These are phyloP conservation scores for Drosophila yooni DNA, from an alignment of 2,888 invertebrate genomes.

Conservation along the genomic window DNA sequence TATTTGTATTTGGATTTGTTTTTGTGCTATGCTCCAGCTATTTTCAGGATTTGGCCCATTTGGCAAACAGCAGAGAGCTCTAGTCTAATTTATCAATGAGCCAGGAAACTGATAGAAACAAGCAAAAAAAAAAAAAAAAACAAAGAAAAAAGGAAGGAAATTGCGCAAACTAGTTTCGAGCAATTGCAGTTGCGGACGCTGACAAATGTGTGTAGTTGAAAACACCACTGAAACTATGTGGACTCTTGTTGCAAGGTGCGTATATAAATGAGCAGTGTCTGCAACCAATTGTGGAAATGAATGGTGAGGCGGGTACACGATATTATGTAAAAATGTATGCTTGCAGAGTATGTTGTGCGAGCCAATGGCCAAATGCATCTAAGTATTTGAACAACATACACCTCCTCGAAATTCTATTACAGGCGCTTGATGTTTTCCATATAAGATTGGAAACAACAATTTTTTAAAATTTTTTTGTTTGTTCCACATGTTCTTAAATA, in stretches of 20 bases:
- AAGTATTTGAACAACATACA: background rate
- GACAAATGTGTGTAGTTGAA: conserved; percentile 44
- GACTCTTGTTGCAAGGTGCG: conserved; percentile 10
- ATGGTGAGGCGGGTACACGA: no score
- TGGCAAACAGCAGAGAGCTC: conserved; percentile 36
- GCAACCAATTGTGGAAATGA: background rate
- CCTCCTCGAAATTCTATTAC: no score
- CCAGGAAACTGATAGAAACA: conserved; percentile 29
- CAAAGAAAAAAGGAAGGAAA: background rate
- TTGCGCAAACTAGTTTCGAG: conserved; percentile 27
- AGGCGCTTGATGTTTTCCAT: no score
- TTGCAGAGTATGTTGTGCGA: background rate
- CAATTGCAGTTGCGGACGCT: conserved; percentile 36
- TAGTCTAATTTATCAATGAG: conserved; percentile 62
- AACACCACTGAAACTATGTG: conserved; percentile 20
- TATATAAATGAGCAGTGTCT: conserved; percentile 21
- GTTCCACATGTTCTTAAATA: no score
- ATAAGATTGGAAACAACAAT: no score
- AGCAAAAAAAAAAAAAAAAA: conserved; percentile 2
- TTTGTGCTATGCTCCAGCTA: conserved; percentile 20
- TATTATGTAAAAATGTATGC: background rate
- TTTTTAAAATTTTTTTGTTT: no score
- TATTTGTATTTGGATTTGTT: conserved; percentile 9
- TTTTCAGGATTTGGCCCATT: conserved; percentile 42
- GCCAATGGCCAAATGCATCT: background rate